Evolutionary conservation across 2,113 vertebrate species (phyloP), one percentile per base, ranked within the genome.

Genomic region (Felis chaus): DNA sequence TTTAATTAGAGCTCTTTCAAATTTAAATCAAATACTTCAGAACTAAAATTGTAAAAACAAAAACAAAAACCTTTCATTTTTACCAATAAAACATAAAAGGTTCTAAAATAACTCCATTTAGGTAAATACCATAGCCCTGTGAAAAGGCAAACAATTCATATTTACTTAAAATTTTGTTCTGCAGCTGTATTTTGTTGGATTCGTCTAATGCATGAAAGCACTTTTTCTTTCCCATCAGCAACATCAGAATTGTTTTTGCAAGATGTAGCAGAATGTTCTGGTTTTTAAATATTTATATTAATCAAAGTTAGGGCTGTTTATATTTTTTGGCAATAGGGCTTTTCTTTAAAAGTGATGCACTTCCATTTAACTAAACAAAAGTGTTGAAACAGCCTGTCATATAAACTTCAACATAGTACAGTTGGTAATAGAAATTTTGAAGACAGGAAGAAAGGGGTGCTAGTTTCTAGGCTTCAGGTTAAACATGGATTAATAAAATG

Each of bases 211-310:
- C 96, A 96, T 95, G 94, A 98, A 98, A 98, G 97, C 81, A 83
- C 92, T 98, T 98, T 98, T 96, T 89, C 87, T 95, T 97, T 97
- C 98, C 97, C 98, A 97, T 98, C 98, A 96, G 98, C 97, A 97
- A 94, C 94, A 96, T 97, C 97, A 94, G 69, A 95, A 94, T 96
- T 99, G 99, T 98, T 99, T 98, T 98, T 97, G 39, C 97, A 98
- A 99, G 97, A 98, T 97, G 96, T 98, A 98, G 97, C 98, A 98
- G 98, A 98, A 98, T 98, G 98, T 98, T 98, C 98, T 99, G 98
- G 61, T 98, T 98, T 98, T 99, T 98, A 99, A 99, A 99, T 99
- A 99, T 99, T 99, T 99, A 98, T 98, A 98, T 99, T 99, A 99
- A 98, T 98, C 98, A 98, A 98, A 98, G 98, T 98, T 99, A 97